Conservation (phyloP, 1,140 invertebrate species). For the Drosophila aff. region DNA sequence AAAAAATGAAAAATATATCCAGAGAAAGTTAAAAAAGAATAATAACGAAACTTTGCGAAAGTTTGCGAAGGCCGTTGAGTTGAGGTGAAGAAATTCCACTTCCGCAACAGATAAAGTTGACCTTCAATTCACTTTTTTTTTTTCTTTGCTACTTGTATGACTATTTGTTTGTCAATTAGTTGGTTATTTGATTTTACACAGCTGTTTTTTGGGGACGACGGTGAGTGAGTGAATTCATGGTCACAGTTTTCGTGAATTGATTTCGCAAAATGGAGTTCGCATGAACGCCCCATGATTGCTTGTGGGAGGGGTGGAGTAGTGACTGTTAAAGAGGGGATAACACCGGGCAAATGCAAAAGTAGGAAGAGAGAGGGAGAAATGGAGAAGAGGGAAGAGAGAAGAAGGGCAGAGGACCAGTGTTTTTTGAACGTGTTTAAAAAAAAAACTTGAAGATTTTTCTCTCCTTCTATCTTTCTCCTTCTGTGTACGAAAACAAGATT, state of each 20-base stretch:
- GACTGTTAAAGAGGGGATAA: slow-evolving; percentile 5
- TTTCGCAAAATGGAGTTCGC: slow-evolving; percentile 33
- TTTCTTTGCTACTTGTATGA: slow-evolving; percentile 2
- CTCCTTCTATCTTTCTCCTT: background rate
- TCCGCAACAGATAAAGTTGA: slow-evolving; percentile 26
- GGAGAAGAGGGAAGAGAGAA: background rate
- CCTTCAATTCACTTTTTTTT: slow-evolving; percentile 16
- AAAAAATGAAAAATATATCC: too few relatives aligned
- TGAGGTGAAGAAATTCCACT: slow-evolving; percentile 17
- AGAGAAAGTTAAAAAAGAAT: too few relatives aligned
- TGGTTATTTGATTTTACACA: slow-evolving; percentile 38
- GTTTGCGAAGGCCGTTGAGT: background rate
- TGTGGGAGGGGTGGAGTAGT: slow-evolving; percentile 19
- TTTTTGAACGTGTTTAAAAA: slow-evolving; percentile 57
- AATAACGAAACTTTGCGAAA: background rate
- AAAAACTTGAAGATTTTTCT: slow-evolving; percentile 59
- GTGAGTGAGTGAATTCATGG: slow-evolving; percentile 23
- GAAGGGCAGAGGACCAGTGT: background rate
- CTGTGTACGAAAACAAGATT: slow-evolving; percentile 41
- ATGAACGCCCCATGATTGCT: slow-evolving; percentile 16
- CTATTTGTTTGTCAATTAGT: slow-evolving; percentile 32
- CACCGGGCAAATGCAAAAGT: background rate
- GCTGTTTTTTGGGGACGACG: slow-evolving; percentile 30
- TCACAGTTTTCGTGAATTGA: slow-evolving; percentile 43
- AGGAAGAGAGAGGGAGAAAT: background rate